A percentile compares a stretch with the other conserved stretches of the same genome.
Evolutionary conservation across 2,888 invertebrate species (phyloP).

Genomic region (Microplitis deprimator): DNA sequence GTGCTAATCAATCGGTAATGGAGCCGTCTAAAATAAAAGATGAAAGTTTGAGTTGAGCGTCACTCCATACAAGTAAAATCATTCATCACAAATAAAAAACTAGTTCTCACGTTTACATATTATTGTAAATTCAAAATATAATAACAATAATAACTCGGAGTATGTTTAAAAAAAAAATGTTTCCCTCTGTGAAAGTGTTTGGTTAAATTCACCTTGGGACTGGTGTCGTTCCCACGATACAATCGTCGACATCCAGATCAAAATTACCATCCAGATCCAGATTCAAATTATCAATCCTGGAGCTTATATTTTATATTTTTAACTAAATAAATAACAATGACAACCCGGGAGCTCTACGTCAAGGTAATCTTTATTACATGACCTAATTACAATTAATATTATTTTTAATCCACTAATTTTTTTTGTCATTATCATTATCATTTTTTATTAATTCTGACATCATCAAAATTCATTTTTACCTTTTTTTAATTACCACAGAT

Average conservation of each 20-base stretch:
- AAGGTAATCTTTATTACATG: slow-evolving; percentile 59
- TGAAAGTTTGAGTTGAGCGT: too few species aligned
- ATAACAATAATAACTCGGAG: neutral
- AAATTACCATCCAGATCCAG: too few species aligned
- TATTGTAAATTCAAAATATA: neutral
- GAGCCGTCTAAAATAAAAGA: too few species aligned
- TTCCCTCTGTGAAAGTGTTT: slow-evolving; percentile 40
- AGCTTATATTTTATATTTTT: too few species aligned
- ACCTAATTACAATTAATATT: slow-evolving; percentile 6
- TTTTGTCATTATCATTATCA: neutral
- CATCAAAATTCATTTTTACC: neutral
- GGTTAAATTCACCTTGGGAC: slow-evolving; percentile 37
- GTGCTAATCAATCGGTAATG: neutral
- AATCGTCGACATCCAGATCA: too few species aligned
- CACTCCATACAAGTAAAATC: too few species aligned
- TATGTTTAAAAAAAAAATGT: slow-evolving; percentile 19
- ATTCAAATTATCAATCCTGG: too few species aligned
- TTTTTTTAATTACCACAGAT: neutral
- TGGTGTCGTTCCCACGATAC: slow-evolving; percentile 37
- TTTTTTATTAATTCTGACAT: neutral
- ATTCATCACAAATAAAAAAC: neutral
- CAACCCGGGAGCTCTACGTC: slow-evolving; percentile 68
- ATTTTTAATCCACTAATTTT: neutral
- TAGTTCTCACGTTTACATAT: neutral
- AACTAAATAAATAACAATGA: slow-evolving; percentile 56